These are phyloP conservation scores for Amorpha juglandis DNA, from an alignment of 2,888 invertebrate species.

Conservation along the genomic window DNA sequence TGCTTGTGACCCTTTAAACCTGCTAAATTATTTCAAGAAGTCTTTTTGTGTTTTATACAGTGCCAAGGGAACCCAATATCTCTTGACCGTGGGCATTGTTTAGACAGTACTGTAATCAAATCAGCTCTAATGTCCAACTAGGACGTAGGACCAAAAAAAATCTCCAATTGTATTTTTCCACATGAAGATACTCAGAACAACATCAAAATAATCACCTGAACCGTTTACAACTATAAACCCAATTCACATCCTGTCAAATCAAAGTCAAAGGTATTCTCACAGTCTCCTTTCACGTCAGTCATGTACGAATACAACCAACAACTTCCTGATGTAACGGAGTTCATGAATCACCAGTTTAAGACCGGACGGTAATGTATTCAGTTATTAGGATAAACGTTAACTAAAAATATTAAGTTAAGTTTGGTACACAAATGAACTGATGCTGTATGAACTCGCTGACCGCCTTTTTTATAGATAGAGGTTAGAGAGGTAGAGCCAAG, in stretches of 20 bases:
- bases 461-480: too few species aligned
- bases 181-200: too few species aligned
- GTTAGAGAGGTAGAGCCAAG: too few species aligned
- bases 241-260: slow-evolving; percentile 6
- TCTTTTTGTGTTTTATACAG: too few species aligned
- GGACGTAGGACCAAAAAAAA: too few species aligned
- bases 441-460: not conserved
- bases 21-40: too few species aligned
- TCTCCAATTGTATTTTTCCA: too few species aligned
- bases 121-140: too few species aligned
- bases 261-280: not conserved
- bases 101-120: too few species aligned
- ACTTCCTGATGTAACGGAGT: slow-evolving; percentile 20
- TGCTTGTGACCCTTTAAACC: too few species aligned
- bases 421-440: not conserved
- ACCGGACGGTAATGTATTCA: slow-evolving; percentile 19
- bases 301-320: slow-evolving; percentile 1
- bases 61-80: too few species aligned
- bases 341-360: slow-evolving; percentile 3
- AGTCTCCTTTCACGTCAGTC: slow-evolving; percentile 11
- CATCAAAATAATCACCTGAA: not conserved
- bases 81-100: too few species aligned
- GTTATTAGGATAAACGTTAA: not conserved
- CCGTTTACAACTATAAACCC: not conserved
- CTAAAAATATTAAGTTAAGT: not conserved